phyloP scores from a whole-genome alignment of 2,113 vertebrate genomes.

The Notothenia rossii region DNA sequence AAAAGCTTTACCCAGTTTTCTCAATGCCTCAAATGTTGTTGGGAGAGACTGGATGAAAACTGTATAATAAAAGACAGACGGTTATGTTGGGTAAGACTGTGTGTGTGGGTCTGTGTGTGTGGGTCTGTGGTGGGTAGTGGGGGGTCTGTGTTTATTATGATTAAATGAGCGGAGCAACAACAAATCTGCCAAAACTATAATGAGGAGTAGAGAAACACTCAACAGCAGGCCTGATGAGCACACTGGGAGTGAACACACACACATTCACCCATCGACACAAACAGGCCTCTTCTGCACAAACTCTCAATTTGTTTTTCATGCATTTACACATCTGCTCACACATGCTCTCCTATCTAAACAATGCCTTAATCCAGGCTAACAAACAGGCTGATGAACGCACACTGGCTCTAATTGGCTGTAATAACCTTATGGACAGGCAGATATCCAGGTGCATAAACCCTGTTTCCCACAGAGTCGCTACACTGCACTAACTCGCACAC shows the following conservation, averaged over 20 bases:
- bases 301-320: conserved; percentile 38
- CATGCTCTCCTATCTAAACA: conserved; percentile 49
- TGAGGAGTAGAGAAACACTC: conserved; percentile 35
- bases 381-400: conserved; percentile 48
- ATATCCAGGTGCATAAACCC: conserved; percentile 79
- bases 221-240: conserved; percentile 50
- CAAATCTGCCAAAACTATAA: conserved; percentile 58
- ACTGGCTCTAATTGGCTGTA: conserved; percentile 74
- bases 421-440: conserved; percentile 77
- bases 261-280: conserved; percentile 10
- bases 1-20: not conserved
- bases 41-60: conserved; percentile 22
- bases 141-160: conserved; percentile 59
- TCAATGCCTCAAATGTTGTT: not conserved
- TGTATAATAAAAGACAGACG: conserved; percentile 41
- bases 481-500: conserved; percentile 49
- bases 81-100: conserved; percentile 8
- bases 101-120: not conserved
- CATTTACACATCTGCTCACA: conserved; percentile 54
- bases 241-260: conserved; percentile 9
- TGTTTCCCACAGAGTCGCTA: conserved; percentile 67
- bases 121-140: conserved; percentile 7
- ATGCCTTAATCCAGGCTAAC: conserved; percentile 52
- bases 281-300: conserved; percentile 32
- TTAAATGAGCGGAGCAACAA: conserved; percentile 57